Evolutionary conservation across 2,888 invertebrate species (phyloP).

Genomic region (Amiota minor): DNA sequence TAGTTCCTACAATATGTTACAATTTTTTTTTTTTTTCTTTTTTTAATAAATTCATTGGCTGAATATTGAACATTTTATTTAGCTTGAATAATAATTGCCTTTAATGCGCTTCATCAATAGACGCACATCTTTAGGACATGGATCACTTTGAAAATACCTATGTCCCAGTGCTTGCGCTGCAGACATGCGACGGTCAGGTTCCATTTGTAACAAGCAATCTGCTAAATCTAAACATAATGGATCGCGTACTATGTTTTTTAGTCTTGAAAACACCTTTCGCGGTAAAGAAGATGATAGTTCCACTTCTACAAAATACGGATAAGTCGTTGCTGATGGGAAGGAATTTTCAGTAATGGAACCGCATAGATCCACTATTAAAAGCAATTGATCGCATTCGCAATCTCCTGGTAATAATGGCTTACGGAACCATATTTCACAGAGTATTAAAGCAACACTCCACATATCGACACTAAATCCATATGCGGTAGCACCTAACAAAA

Average conservation of each 20-base stretch:
- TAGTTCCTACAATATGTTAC: too few relatives aligned
- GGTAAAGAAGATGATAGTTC: background rate
- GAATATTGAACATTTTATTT: too few relatives aligned
- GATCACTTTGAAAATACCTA: background rate
- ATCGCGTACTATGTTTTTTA: background rate
- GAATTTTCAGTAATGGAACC: background rate
- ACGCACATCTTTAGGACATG: background rate
- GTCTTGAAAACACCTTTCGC: background rate
- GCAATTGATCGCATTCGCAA: background rate
- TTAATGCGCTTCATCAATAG: slow-evolving; percentile 2
- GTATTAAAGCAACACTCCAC: slow-evolving; percentile 4
- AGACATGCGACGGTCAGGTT: background rate
- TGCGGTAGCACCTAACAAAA: too few relatives aligned
- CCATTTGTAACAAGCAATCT: background rate
- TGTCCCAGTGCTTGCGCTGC: background rate
- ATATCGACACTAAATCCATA: background rate
- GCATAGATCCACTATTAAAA: background rate
- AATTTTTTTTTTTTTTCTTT: too few relatives aligned
- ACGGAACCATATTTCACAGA: background rate
- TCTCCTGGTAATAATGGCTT: background rate
- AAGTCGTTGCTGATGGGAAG: background rate
- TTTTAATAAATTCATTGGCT: too few relatives aligned
- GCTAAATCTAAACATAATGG: background rate
- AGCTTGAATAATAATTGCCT: background rate
- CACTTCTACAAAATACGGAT: background rate